Conservation (phyloP, 1,140 invertebrate genomes). For the Solenopsis fugax region DNA sequence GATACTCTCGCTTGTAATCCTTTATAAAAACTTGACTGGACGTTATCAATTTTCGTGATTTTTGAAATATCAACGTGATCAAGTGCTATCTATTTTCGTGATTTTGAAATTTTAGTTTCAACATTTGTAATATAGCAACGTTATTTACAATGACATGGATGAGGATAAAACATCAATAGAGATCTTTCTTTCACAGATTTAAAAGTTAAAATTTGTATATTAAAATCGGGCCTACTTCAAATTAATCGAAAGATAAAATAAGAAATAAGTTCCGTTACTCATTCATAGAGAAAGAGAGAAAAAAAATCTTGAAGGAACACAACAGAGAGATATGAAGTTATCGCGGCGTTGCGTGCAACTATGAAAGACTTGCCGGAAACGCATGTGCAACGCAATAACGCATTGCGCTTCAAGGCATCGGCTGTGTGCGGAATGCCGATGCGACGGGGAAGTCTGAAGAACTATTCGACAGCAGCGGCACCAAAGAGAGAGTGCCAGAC, state of each 20-base stretch:
- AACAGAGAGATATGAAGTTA: conserved; percentile 6
- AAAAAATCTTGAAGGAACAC: too few species aligned
- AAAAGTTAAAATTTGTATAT: neutral
- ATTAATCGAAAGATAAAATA: conserved; percentile 4
- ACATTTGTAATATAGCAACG: neutral
- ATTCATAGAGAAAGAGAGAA: neutral
- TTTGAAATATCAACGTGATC: neutral
- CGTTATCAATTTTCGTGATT: neutral
- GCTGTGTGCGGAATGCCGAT: conserved; percentile 6
- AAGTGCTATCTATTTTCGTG: neutral
- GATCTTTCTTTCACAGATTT: neutral
- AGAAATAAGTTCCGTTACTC: neutral
- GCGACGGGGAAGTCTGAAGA: conserved; percentile 1
- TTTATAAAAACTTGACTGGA: neutral
- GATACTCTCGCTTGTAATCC: neutral
- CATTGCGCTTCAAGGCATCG: conserved; percentile 11
- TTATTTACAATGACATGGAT: neutral
- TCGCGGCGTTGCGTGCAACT: conserved; percentile 12
- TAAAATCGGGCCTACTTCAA: neutral
- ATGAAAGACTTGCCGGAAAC: conserved; percentile 26
- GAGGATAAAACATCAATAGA: neutral
- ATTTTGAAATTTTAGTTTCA: neutral
- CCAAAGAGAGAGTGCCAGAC: conserved; percentile 27
- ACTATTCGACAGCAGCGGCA: conserved; percentile 11
- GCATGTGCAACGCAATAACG: conserved; percentile 2